Base-by-base conservation (phyloP, 2,888 invertebrate genomes). In the Xylota sylvarum region DNA sequence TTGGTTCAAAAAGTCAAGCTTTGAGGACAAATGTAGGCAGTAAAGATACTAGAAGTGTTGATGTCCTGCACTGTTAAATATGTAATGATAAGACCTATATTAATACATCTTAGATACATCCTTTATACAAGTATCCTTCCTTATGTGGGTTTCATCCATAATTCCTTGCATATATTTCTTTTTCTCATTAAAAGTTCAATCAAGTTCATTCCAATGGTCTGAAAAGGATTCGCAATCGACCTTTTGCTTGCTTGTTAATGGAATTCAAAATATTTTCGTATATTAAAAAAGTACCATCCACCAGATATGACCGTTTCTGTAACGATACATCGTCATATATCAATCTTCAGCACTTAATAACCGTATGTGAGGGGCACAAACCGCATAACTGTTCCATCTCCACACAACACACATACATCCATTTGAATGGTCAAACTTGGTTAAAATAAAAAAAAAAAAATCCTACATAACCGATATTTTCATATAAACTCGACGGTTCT, bases 361-460 rank as follows among this genome's bases (percentile, higher is more conserved):
- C 23, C 37, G 9, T 9, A 37, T 10, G 37, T 37, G 10, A 37
- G 37, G 10, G 37, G 10, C 37, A 37, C 7, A 23, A 23, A 35
- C 35, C 65, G 19, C 48, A 67, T 4, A 67, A 14, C 27, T 10
- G 23, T 10, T 46, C 14, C 35, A 19, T 9, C 19, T 7, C 19
- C 9, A 14, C 3, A 23, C 43, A 7, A 0, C 6, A 2, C 23
- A 35, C 37, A 17, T 14, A 35, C 37, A 17, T 14, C 62, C n/a
- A 27, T 46, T 30, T 43, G 37, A 23, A 70, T n/a, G 60, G 30
- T 73, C 72, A 50, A 60, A 58, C 19, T n/a, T 17, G 5, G 17
- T 1, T 37, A 12, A 10, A 40, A 7, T 14, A 32, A 55, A 56
- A 40, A 4, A 14, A n/a, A 3, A 43, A 37, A 30, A 2, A 35